Evolutionary conservation across 2,797 vertebrate species (phyloP), one percentile per base, ranked within the genome.

Genomic region (Amblyopsis hoosieri): DNA sequence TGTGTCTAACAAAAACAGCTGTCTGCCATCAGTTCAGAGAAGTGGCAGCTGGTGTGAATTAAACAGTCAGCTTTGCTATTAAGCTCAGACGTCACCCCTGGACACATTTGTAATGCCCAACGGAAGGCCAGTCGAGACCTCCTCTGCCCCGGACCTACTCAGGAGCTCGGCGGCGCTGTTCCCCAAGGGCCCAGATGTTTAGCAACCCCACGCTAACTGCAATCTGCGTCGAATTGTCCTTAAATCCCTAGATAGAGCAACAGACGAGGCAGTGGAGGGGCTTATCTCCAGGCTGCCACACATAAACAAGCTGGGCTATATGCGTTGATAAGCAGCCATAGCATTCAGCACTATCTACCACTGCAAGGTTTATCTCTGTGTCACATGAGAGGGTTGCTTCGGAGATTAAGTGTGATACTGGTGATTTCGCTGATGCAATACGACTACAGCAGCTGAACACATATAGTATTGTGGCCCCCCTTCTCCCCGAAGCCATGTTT

Each of bases 201-300:
- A 53, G 12, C 52, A 54, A 60, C 64, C 50, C 52, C 66, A 63
- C 74, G 69, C 64, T 67, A 55, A 60, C 72, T 67, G 49, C 66
- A 84, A 68, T 77, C 69, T 57, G 60, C 23, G 75, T 62, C 75
- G 78, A 62, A 81, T 81, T 66, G 60, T 46, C 73, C 79, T 73
- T 15, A 53, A 76, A 60, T 71, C 79, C 71, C 73, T 74, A 75
- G 82, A 84, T 79, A 73, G 61, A 47, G 12, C 66, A 7, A 4
- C 4, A 80, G 83, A 85, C 87, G 23, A 29, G 23, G 23, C 3
- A 4, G 82, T 78, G 67, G 58, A 47, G 2, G 59, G 59, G 69
- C 66, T 84, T 82, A 86, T 84, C 83, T 77, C 0, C 10, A 64
- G 61, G 79, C 80, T 75, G 78, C 76, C 66, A 81, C 76, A 71